These are phyloP conservation scores for Contarinia nasturtii DNA, from an alignment of 1,140 invertebrate genomes.

Conservation along the genomic window DNA sequence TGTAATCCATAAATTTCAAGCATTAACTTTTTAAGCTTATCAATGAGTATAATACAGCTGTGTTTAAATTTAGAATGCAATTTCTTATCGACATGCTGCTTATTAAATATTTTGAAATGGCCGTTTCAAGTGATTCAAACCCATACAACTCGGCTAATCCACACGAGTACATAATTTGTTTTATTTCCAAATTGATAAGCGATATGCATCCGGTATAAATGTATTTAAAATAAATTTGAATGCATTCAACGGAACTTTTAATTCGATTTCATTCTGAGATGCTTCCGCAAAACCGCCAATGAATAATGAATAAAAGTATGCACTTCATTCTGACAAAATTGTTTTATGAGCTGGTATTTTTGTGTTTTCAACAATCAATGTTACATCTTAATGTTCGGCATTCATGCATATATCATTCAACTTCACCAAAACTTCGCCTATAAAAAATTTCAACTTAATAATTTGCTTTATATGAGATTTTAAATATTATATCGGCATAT, in stretches of 20 bases:
- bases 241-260: neutral
- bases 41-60: neutral
- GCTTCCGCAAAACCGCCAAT: neutral
- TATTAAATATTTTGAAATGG: neutral
- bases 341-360: neutral
- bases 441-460: no score
- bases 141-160: neutral
- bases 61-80: neutral
- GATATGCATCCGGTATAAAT: neutral
- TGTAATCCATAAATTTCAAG: neutral
- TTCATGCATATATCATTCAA: neutral
- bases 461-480: no score
- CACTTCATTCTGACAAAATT: neutral
- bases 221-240: neutral
- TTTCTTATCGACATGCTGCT: neutral
- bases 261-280: neutral
- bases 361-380: neutral
- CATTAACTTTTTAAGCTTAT: neutral
- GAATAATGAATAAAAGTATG: neutral
- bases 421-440: neutral
- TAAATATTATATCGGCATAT: no score
- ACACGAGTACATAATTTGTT: neutral
- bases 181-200: neutral
- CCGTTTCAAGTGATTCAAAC: neutral
- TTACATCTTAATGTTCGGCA: neutral